A percentile compares a stretch with the other conserved stretches of the same genome.
These are phyloP conservation scores for Sinotaia quadrata DNA, from an alignment of 2,888 invertebrate genomes.

Conservation along the genomic window DNA sequence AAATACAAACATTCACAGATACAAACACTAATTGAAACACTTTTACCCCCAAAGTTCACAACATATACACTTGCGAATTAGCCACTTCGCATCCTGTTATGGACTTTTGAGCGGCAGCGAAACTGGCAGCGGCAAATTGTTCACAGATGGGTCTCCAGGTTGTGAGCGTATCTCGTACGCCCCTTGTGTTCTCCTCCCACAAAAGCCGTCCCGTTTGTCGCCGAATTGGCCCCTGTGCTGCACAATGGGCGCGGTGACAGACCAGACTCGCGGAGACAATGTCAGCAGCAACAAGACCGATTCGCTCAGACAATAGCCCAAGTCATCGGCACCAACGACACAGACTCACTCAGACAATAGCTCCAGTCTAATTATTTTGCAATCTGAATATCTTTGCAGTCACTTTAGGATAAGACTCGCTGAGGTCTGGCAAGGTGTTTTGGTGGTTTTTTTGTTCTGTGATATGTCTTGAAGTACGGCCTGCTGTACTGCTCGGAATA, in stretches of 20 bases:
- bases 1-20: background rate
- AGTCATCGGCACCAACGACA: slow-evolving; percentile 1
- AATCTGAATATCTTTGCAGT: slow-evolving; percentile 12
- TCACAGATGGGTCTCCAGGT: background rate
- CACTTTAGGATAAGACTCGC: too few species aligned
- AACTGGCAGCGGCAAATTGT: background rate
- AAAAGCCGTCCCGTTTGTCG: slow-evolving; percentile 18
- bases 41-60: background rate
- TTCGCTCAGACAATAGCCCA: background rate
- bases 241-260: slow-evolving; percentile 6
- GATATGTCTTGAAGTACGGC: too few species aligned
- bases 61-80: background rate
- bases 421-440: too few species aligned
- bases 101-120: background rate
- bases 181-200: background rate
- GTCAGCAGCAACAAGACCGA: background rate
- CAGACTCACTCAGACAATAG: background rate
- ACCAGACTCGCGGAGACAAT: background rate
- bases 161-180: background rate
- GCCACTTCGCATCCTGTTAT: background rate
- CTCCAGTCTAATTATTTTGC: background rate
- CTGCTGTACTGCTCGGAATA: too few species aligned
- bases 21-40: background rate
- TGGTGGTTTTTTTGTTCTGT: too few species aligned
- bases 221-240: slow-evolving; percentile 5